These are phyloP conservation scores for Lytechinus pictus DNA, from an alignment of 35 echinoderm and acorn worm genomes.

Conservation along the genomic window DNA sequence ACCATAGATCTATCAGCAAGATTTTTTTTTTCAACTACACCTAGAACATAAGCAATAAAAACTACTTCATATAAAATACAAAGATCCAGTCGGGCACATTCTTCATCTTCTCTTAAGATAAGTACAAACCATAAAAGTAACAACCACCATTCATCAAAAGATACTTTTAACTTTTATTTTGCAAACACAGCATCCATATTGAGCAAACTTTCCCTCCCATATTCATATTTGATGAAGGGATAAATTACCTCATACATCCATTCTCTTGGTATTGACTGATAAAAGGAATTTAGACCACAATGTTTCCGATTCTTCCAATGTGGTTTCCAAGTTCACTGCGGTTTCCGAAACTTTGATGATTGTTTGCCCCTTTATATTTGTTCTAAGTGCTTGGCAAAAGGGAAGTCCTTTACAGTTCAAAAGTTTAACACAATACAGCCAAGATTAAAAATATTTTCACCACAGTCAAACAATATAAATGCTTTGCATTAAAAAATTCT, in stretches of 20 bases:
- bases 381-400: neutral
- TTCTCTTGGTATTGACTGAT: conserved; percentile 3
- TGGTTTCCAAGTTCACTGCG: neutral
- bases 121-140: no score
- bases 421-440: neutral
- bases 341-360: neutral
- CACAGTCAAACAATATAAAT: neutral
- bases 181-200: neutral
- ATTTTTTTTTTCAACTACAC: no score
- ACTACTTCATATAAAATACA: no score
- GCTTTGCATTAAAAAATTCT: neutral
- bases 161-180: neutral
- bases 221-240: conserved; percentile 19
- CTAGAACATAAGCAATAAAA: no score
- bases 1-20: no score
- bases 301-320: neutral
- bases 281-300: neutral
- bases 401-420: conserved; percentile 11
- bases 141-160: no score
- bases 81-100: no score
- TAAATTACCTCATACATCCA: neutral
- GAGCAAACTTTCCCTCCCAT: neutral
- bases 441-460: neutral
- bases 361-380: neutral
- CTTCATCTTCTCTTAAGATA: no score